These are phyloP conservation scores for Meles meles DNA, from an alignment of 2,113 vertebrate genomes.

Conservation along the genomic window DNA sequence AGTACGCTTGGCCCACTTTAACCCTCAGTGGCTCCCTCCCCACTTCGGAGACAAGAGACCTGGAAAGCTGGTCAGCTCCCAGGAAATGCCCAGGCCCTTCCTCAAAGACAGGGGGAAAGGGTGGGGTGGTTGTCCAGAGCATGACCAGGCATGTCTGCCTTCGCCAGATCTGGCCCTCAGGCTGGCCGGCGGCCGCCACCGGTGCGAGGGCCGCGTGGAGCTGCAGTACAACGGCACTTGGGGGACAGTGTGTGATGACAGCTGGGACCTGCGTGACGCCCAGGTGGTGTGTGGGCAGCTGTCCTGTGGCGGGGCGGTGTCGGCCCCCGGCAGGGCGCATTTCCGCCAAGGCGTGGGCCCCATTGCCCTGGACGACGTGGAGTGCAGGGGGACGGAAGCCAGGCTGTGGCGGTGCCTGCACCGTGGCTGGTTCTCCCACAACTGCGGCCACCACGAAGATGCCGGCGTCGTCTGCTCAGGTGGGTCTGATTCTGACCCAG, in stretches of 20 bases:
- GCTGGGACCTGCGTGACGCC: conserved; percentile 72
- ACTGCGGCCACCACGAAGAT: conserved; percentile 75
- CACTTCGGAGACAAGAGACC: not conserved
- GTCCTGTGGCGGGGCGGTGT: conserved; percentile 46
- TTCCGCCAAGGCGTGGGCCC: conserved; percentile 60
- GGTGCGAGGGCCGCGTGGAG: conserved; percentile 65
- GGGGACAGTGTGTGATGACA: conserved; percentile 72
- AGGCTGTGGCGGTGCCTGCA: conserved; percentile 59
- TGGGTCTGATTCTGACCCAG: not conserved
- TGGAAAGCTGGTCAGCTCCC: not conserved
- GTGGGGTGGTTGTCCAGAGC: rapidly evolving
- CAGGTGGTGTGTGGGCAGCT: conserved; percentile 72
- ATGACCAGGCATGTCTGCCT: rapidly evolving
- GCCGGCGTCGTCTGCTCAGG: conserved; percentile 72
- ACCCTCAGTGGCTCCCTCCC: no score
- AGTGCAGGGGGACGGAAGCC: conserved; percentile 58
- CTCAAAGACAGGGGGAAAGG: rapidly evolving
- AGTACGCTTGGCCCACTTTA: not conserved
- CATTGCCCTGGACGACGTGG: conserved; percentile 63
- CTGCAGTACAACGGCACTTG: conserved; percentile 55
- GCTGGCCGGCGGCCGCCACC: conserved; percentile 38
- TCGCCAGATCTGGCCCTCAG: conserved; percentile 38
- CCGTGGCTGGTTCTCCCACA: conserved; percentile 61
- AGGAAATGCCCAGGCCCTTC: not conserved
- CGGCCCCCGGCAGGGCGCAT: conserved; percentile 17